A percentile compares a stretch with the other conserved stretches of the same genome.
Conservation (phyloP, 2,113 vertebrate species). For the Cavia porcellus region DNA sequence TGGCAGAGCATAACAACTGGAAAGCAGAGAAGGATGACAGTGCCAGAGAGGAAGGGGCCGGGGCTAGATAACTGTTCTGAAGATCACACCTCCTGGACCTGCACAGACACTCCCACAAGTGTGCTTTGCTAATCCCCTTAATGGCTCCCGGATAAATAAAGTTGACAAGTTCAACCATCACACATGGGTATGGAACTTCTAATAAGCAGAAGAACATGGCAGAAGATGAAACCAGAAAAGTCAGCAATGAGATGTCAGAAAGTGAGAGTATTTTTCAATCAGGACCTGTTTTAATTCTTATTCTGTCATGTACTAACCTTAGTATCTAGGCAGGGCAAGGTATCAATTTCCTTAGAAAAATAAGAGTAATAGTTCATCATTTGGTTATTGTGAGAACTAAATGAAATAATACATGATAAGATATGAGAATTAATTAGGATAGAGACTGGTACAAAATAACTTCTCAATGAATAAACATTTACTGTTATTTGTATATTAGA, state of each 20-base stretch:
- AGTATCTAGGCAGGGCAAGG: no score
- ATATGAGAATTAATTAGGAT: neutral
- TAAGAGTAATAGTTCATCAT: neutral
- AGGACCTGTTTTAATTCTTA: neutral
- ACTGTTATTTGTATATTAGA: neutral
- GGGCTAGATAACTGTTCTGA: neutral
- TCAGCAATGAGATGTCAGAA: neutral
- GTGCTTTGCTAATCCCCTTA: neutral
- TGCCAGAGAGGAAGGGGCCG: neutral
- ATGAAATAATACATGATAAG: neutral
- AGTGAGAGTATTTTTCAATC: neutral
- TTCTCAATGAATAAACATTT: constrained; percentile 9
- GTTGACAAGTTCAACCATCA: neutral
- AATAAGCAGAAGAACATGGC: neutral
- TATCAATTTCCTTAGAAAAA: neutral
- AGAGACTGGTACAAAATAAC: neutral
- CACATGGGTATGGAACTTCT: neutral
- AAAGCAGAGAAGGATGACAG: neutral
- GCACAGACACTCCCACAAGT: neutral
- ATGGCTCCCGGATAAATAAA: neutral
- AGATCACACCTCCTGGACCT: neutral
- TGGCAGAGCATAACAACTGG: neutral
- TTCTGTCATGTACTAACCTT: neutral
- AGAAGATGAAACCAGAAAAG: neutral
- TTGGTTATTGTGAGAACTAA: neutral